Base-by-base conservation (phyloP, 2,113 vertebrate genomes). In the Anolis carolinensis region DNA sequence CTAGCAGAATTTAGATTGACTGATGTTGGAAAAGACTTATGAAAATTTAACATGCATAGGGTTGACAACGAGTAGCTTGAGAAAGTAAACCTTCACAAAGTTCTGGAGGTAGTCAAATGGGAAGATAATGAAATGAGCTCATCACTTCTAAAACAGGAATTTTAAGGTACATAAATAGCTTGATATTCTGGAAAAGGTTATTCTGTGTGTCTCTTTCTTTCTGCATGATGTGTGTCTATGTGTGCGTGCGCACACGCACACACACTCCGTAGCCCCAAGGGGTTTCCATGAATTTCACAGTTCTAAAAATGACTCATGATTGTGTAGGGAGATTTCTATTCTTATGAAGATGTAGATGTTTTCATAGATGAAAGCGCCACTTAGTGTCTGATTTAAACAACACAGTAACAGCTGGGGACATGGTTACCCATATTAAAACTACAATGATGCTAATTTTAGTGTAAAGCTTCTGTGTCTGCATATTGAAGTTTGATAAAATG, bases 251-350 rank as follows among this genome's bases (percentile, higher is more conserved):
- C 5, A 20, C 9, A 23, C 34, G 4, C 83, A 59, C 78, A 79
- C 34, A 59, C 77, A 76, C 34, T 90, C 91, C 34, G 55, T 90
- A 88, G 84, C 89, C 86, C 65, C 80, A 78, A 90, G 92, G 79
- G 75, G 13, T 92, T 94, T 92, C 59, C 9, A 0, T 87, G 83
- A 81, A 65, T 59, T 90, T 93, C 86, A 85, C 71, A 86, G 20
- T 48, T 88, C 52, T 74, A 74, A 83, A 89, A 88, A 87, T 91
- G 68, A 90, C 65, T 90, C 70, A 79, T 77, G 8, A 52, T 86
- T 89, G 48, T 89, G 36, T 76, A 85, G 32, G 52, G 34, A 87
- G 36, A 0, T 4, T 82, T 91, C 84, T 90, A 71, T 86, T 89
- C 71, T 73, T 85, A 65, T 85, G 71, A 85, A 91, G 80, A 67